phyloP scores from a whole-genome alignment of 2,888 invertebrate genomes.

The Polyploca ridens region DNA sequence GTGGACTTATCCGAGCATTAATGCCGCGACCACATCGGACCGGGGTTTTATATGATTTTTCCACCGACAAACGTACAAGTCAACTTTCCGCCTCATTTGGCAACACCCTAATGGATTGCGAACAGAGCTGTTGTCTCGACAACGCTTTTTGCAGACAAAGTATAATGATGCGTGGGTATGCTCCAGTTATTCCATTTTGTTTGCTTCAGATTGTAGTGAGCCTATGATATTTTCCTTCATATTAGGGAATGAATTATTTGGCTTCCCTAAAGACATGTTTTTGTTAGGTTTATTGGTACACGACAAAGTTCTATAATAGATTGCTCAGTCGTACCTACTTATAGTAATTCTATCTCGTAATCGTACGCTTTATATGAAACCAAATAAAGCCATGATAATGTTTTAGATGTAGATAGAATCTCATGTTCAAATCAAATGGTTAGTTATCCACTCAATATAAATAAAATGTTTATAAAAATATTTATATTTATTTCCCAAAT shows the following conservation, averaged over 20 bases:
- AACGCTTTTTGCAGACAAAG: conserved; percentile 63
- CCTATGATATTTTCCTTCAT: background rate
- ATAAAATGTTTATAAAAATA: background rate
- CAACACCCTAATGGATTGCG: conserved; percentile 77
- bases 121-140: conserved; percentile 69
- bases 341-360: background rate
- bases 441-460: background rate
- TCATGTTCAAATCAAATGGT: too few species aligned
- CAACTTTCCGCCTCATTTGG: conserved; percentile 80
- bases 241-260: background rate
- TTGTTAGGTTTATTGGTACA: background rate
- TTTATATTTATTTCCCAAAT: background rate
- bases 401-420: too few species aligned
- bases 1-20: conserved; percentile 53
- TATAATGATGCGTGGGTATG: conserved; percentile 53
- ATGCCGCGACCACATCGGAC: conserved; percentile 42
- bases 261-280: background rate
- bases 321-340: background rate
- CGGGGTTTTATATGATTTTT: conserved; percentile 56
- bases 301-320: background rate
- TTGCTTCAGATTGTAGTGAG: conserved; percentile 11
- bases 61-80: conserved; percentile 54
- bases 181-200: conserved; percentile 29
- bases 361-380: background rate
- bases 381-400: too few species aligned